Evolutionary conservation across 2,797 vertebrate genomes (phyloP).

Genomic region (Argentina silus): DNA sequence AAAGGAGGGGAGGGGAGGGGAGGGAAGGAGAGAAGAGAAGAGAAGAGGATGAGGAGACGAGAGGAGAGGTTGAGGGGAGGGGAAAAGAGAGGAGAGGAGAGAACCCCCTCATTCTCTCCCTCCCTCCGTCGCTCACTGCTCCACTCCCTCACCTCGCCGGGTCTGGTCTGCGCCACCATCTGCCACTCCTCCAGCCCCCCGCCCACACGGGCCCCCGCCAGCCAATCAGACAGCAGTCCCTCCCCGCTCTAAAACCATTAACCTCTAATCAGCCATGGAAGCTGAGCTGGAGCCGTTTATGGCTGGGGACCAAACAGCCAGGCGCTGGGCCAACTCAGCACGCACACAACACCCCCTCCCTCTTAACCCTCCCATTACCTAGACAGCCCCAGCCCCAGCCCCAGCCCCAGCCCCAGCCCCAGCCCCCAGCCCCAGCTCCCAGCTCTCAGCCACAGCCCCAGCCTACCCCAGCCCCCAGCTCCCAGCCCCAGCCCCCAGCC

Average conservation of each 20-base stretch:
- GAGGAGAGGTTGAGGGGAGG: background rate
- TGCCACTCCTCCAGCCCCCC: slow-evolving; percentile 82
- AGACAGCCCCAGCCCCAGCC: too few species aligned
- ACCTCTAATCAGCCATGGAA: slow-evolving; percentile 88
- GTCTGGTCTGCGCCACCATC: slow-evolving; percentile 80
- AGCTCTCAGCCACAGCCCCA: background rate
- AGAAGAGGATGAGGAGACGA: slow-evolving; percentile 4
- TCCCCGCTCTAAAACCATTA: slow-evolving; percentile 83
- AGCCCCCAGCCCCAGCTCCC: background rate
- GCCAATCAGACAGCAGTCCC: slow-evolving; percentile 73
- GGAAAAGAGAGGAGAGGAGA: slow-evolving; percentile 8
- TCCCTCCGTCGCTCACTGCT: slow-evolving; percentile 29
- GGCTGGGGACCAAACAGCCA: slow-evolving; percentile 30
- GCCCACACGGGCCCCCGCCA: slow-evolving; percentile 77
- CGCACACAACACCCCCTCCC: slow-evolving; percentile 16
- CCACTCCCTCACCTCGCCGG: slow-evolving; percentile 35
- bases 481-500: background rate
- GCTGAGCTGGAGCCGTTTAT: slow-evolving; percentile 70
- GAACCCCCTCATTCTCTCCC: slow-evolving; percentile 59
- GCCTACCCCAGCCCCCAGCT: background rate
- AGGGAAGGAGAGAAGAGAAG: background rate
- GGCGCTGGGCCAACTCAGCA: slow-evolving; percentile 77
- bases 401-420: too few species aligned
- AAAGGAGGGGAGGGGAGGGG: background rate
- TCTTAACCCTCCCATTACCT: background rate